Evolutionary conservation across 1,140 invertebrate species (phyloP).

Genomic region (Zaprionus ghesquierei): DNA sequence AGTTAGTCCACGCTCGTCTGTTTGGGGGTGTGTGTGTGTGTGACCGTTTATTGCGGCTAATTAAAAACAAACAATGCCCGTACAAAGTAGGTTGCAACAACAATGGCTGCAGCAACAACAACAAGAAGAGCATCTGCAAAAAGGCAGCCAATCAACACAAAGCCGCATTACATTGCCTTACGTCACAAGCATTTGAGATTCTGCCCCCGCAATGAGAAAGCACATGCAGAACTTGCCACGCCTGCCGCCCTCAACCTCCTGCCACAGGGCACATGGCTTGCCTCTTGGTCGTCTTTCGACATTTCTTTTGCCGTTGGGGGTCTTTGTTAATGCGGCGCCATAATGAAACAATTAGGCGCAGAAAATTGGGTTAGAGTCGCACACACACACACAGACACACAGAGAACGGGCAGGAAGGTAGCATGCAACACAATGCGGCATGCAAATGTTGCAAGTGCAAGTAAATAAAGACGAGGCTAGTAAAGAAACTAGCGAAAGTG

Average conservation of each 20-base stretch:
- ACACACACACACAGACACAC: conserved; percentile 7
- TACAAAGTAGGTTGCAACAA: conserved; percentile 73
- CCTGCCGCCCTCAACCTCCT: neutral
- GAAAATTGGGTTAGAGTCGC: conserved; percentile 76
- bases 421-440: conserved; percentile 52
- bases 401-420: neutral
- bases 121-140: conserved; percentile 39
- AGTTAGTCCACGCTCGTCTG: conserved; percentile 1
- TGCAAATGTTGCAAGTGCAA: conserved; percentile 75
- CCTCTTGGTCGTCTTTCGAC: conserved; percentile 46
- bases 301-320: conserved; percentile 40
- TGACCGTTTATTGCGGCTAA: conserved; percentile 77
- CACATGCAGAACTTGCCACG: neutral
- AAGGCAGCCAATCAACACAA: conserved; percentile 27
- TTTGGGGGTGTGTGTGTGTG: conserved; percentile 50
- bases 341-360: conserved; percentile 80
- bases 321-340: conserved; percentile 77
- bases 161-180: conserved; percentile 24
- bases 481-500: conserved; percentile 32
- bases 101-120: conserved; percentile 57
- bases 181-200: conserved; percentile 44
- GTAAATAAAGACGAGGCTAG: conserved; percentile 57
- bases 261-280: neutral
- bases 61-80: conserved; percentile 77
- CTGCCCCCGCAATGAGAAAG: conserved; percentile 5